A percentile compares a stretch with the other conserved stretches of the same genome.
Evolutionary conservation across 2,113 vertebrate species (phyloP).

Genomic region (Ascaphus truei): DNA sequence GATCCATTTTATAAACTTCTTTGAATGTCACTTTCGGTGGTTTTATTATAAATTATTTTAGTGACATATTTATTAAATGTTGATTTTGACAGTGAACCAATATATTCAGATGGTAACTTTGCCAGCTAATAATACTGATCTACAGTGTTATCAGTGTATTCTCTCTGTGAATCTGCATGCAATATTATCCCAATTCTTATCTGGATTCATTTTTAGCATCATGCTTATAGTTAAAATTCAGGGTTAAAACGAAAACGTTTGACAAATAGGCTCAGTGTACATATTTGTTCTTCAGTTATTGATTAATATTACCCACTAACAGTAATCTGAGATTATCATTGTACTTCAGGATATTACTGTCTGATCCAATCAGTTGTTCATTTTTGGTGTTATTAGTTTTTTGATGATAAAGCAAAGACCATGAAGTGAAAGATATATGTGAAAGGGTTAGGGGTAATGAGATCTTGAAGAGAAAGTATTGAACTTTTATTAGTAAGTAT

Average conservation of each 20-base stretch:
- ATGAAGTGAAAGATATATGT: constrained; percentile 37
- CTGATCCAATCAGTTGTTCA: constrained; percentile 47
- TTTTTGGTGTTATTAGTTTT: constrained; percentile 51
- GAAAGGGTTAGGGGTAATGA: constrained; percentile 6
- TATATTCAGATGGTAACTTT: no score
- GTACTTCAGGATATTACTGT: constrained; percentile 35
- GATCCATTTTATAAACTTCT: no score
- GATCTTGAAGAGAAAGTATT: constrained; percentile 35
- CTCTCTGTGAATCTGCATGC: no score
- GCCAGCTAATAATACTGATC: no score
- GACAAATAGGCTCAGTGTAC: neutral
- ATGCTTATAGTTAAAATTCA: neutral
- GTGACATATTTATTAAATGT: no score
- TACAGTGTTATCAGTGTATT: no score
- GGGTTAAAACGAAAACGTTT: neutral
- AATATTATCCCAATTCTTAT: no score
- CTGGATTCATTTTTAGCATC: neutral
- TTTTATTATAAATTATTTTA: no score
- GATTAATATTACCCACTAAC: constrained; percentile 47
- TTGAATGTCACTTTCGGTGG: no score
- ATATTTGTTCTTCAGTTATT: neutral
- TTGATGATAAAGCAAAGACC: constrained; percentile 36
- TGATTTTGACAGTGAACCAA: no score
- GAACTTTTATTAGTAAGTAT: constrained; percentile 16
- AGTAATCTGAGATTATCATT: constrained; percentile 31